Evolutionary conservation across 2,888 invertebrate genomes (phyloP).

Genomic region (Aplocera efformata): DNA sequence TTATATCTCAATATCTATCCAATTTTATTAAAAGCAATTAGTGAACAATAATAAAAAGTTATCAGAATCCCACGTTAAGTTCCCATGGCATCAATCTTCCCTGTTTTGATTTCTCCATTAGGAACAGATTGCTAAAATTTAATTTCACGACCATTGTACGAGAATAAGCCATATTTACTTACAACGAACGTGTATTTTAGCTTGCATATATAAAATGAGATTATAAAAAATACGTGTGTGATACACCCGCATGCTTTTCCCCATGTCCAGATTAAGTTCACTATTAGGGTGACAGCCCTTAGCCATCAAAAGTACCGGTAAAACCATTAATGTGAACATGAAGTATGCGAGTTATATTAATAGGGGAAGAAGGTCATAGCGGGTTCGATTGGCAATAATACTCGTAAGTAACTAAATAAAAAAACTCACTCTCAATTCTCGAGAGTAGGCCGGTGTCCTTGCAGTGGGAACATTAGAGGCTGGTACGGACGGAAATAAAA

Average conservation of each 20-base stretch:
- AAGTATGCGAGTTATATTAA: too few relatives aligned
- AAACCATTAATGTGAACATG: constrained; percentile 8
- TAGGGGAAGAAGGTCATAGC: too few relatives aligned
- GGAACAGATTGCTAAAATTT: constrained; percentile 57
- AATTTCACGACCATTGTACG: neutral
- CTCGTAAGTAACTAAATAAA: too few relatives aligned
- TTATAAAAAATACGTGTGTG: constrained; percentile 47
- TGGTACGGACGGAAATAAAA: too few relatives aligned
- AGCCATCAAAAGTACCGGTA: constrained; percentile 36
- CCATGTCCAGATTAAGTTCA: constrained; percentile 51
- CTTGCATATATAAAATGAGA: constrained; percentile 9
- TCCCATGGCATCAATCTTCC: constrained; percentile 71
- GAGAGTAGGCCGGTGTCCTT: too few relatives aligned
- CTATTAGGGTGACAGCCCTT: constrained; percentile 53
- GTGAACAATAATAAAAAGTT: constrained; percentile 34
- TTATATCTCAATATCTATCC: too few relatives aligned
- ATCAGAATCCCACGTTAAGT: constrained; percentile 54
- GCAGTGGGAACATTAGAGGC: too few relatives aligned
- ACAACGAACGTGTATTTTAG: constrained; percentile 28
- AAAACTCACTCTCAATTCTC: too few relatives aligned
- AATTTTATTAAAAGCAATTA: constrained; percentile 8
- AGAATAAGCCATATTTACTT: constrained; percentile 22
- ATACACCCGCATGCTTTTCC: constrained; percentile 65
- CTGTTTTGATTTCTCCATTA: constrained; percentile 70
- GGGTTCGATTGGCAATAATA: too few relatives aligned